Evolutionary conservation across 2,113 vertebrate species (phyloP), one percentile per base, ranked within the genome.

Genomic region (Rhabdomys dilectus): DNA sequence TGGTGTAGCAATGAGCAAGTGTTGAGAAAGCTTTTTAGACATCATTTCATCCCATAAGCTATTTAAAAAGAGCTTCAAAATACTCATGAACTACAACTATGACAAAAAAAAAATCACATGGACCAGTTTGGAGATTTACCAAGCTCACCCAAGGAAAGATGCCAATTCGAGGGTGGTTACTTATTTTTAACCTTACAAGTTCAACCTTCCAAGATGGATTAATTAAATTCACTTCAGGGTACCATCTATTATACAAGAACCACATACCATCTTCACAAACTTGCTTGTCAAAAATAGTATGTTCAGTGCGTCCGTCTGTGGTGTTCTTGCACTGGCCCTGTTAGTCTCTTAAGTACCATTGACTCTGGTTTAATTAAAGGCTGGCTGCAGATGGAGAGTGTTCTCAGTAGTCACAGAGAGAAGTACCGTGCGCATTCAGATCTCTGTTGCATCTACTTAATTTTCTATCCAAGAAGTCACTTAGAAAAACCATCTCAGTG

Each of bases 161-260:
- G 95, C 39, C 88, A 60, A 21, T 62, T 89, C 84, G 91, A 42
- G 22, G 56, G 11, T 70, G 80, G 68, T 51, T 92, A 31, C 85
- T 89, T 93, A 62, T 88, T 92, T 96, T 87, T 86, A 93, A 85
- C 85, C 77, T 91, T 91, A 29, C 64, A 64, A 82, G n/a, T 73
- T 31, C 64, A 85, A 85, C 82, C 82, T 85, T 64, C 82, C 58
- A 68, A 95, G 42, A 75, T 94, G 31, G 92, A 82, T 94, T 68
- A 94, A 92, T 96, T 84, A 91, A 93, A 77, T 62, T 94, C 93
- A 60, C 60, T 39, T 62, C 17, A n/a, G 84, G 56, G n/a, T 34
- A 53, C 78, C 31, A 39, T 60, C 48, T 93, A 17, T 90, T 56
- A 34, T 24, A 58, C 19, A 80, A 95, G 80, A 90, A 51, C 68